These are phyloP conservation scores for Stegastes partitus DNA, from an alignment of 2,113 vertebrate species.

Conservation along the genomic window DNA sequence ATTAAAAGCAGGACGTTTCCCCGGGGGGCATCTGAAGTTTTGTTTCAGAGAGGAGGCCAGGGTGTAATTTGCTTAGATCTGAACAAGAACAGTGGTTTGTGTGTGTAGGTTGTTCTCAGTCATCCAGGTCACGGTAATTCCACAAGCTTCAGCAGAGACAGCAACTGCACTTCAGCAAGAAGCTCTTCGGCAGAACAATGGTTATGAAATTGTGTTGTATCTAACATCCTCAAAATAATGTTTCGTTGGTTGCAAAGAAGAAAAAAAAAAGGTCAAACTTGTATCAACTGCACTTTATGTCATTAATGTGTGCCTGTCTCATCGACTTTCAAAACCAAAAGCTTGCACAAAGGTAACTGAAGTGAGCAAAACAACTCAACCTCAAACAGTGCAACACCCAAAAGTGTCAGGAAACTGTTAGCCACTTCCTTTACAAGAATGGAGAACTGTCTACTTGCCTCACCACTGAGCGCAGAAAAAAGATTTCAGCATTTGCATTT, in stretches of 20 bases:
- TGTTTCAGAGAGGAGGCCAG: background rate
- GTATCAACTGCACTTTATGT: background rate
- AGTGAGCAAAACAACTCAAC: background rate
- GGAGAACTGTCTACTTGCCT: slow-evolving; percentile 30
- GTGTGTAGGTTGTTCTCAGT: too few species aligned
- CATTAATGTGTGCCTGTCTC: background rate
- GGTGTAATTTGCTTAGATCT: background rate
- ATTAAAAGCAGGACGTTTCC: slow-evolving; percentile 29
- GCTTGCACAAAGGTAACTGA: background rate
- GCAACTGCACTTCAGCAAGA: too few species aligned
- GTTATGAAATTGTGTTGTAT: background rate
- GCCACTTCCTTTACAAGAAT: slow-evolving; percentile 63
- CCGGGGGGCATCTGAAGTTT: background rate
- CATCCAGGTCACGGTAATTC: too few species aligned
- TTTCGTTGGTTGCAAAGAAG: background rate
- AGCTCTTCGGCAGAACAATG: background rate
- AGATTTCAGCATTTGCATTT: slow-evolving; percentile 3
- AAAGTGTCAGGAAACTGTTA: slow-evolving; percentile 47
- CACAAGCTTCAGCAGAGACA: too few species aligned
- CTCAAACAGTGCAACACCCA: background rate
- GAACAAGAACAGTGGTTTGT: background rate
- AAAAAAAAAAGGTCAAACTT: background rate
- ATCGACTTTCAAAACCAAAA: background rate
- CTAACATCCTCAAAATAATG: background rate
- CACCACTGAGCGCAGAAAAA: background rate